These are phyloP conservation scores for Maconellicoccus hirsutus DNA, from an alignment of 1,140 invertebrate genomes.

Conservation along the genomic window DNA sequence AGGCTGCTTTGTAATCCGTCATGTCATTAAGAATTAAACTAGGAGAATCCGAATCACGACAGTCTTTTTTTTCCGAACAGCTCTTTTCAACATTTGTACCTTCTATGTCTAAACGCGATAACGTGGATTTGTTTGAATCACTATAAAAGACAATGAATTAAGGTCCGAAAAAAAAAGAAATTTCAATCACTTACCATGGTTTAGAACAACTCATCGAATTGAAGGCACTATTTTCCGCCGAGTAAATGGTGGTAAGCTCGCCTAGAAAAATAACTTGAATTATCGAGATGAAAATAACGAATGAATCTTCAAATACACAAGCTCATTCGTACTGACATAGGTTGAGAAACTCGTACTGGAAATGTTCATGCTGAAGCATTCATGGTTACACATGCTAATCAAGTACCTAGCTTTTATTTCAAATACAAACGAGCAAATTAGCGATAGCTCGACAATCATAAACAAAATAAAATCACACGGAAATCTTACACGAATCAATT, in stretches of 20 bases:
- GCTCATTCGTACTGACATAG: neutral
- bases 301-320: neutral
- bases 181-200: neutral
- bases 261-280: neutral
- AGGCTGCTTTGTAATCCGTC: conserved; percentile 31
- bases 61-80: neutral
- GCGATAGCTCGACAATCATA: neutral
- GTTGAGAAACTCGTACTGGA: neutral
- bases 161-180: too few relatives aligned
- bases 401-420: neutral
- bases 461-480: neutral
- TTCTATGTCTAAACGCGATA: neutral
- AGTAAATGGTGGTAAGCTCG: neutral
- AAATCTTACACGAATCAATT: neutral
- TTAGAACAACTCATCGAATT: neutral
- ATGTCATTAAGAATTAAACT: conserved; percentile 32
- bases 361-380: neutral
- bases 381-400: neutral
- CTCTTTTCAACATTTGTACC: neutral
- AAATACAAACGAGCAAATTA: conserved; percentile 4
- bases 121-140: conserved; percentile 1
- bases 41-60: conserved; percentile 32
- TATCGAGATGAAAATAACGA: neutral
- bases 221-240: neutral
- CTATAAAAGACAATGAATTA: too few relatives aligned